A percentile compares a stretch with the other conserved stretches of the same genome.
phyloP scores from a whole-genome alignment of 2,888 invertebrate genomes.

The Linnaemya vulpina region DNA sequence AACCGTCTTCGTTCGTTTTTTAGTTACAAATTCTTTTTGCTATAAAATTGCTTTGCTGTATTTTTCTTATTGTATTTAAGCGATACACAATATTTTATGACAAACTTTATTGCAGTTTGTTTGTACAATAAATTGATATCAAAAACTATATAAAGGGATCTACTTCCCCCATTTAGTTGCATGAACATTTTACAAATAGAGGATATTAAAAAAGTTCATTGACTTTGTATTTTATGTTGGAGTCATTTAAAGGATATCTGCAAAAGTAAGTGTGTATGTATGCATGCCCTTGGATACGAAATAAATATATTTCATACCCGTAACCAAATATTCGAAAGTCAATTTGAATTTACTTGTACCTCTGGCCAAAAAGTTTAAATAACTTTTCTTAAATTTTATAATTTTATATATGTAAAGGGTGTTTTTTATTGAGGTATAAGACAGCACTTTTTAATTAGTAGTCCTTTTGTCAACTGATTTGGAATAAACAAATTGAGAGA shows the following conservation, averaged over 20 bases:
- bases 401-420: no score
- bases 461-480: no score
- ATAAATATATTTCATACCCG: neutral
- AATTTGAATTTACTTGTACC: neutral
- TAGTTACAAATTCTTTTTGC: neutral
- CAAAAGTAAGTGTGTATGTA: neutral
- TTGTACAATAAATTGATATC: conserved; percentile 42
- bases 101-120: conserved; percentile 41
- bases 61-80: conserved; percentile 1
- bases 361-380: neutral
- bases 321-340: neutral
- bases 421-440: no score
- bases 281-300: no score
- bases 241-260: neutral
- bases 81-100: conserved; percentile 22
- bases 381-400: no score
- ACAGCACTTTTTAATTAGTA: no score
- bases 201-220: conserved; percentile 43
- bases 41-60: neutral
- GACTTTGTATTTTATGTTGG: conserved; percentile 8
- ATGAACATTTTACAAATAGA: neutral
- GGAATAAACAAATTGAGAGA: no score
- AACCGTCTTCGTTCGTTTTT: neutral
- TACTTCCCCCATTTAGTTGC: neutral
- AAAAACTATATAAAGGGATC: conserved; percentile 50